phyloP scores from a whole-genome alignment of 2,113 vertebrate genomes.

The Chlorodrepanis virens region DNA sequence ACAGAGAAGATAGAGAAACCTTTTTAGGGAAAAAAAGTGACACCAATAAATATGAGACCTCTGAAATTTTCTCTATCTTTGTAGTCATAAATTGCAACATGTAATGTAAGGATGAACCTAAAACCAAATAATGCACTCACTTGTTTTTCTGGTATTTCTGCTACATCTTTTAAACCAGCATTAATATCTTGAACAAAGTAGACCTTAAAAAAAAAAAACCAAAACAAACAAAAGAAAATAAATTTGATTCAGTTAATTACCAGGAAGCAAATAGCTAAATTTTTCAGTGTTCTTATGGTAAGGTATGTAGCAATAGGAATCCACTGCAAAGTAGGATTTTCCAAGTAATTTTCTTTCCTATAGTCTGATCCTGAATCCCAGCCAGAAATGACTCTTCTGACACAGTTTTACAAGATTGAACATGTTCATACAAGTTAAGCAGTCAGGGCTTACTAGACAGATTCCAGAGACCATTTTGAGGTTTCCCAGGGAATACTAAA shows the following conservation, averaged over 20 bases:
- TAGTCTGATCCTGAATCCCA: background rate
- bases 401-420: background rate
- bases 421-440: accelerated
- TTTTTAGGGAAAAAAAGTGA: slow-evolving; percentile 37
- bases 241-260: slow-evolving; percentile 63
- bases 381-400: background rate
- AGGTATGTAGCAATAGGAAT: background rate
- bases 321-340: background rate
- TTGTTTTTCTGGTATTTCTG: slow-evolving; percentile 64
- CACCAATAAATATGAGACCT: background rate
- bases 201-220: slow-evolving; percentile 72
- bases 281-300: background rate
- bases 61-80: background rate
- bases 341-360: background rate
- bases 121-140: slow-evolving; percentile 64
- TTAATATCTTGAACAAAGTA: slow-evolving; percentile 91
- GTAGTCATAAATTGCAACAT: background rate
- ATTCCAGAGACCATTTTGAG: background rate
- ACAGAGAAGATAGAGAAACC: slow-evolving; percentile 80
- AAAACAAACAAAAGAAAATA: background rate
- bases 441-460: background rate
- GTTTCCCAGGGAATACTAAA: background rate
- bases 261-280: slow-evolving; percentile 66
- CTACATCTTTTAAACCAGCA: slow-evolving; percentile 75
- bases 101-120: background rate